Percentiles rank a stretch among this genome's conserved stretches.
Evolutionary conservation across 2,113 vertebrate species (phyloP).

Genomic region (Gallinago paraguaiae): DNA sequence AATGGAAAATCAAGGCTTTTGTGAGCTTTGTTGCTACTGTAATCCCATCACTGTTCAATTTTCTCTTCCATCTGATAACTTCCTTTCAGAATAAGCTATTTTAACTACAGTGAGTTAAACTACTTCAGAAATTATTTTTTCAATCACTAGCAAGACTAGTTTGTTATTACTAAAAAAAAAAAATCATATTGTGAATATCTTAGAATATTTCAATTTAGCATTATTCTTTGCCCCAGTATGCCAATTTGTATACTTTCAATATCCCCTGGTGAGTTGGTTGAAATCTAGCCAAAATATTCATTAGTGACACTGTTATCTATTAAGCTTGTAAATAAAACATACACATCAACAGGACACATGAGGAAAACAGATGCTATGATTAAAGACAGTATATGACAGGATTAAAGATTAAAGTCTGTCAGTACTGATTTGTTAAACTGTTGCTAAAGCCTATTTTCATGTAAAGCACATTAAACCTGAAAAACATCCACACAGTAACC

Average conservation of each 20-base stretch:
- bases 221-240: not conserved
- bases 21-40: not conserved
- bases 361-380: constrained; percentile 55
- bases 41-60: constrained; percentile 1
- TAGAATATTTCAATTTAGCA: not conserved
- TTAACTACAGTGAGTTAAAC: constrained; percentile 31
- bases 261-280: not conserved
- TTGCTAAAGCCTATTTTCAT: constrained; percentile 30
- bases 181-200: constrained; percentile 16
- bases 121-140: constrained; percentile 15
- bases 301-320: constrained; percentile 23
- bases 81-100: constrained; percentile 16
- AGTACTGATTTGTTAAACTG: constrained; percentile 29
- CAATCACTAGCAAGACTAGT: not conserved
- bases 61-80: constrained; percentile 21
- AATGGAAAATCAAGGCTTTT: not conserved
- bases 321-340: constrained; percentile 69
- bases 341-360: constrained; percentile 55
- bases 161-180: not conserved
- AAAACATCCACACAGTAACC: not conserved
- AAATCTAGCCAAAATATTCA: constrained; percentile 32
- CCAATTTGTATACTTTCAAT: not conserved
- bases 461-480: constrained; percentile 21
- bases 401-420: constrained; percentile 30
- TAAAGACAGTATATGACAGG: constrained; percentile 43